These are phyloP conservation scores for Chamaea fasciata DNA, from an alignment of 2,113 vertebrate species.

Conservation along the genomic window DNA sequence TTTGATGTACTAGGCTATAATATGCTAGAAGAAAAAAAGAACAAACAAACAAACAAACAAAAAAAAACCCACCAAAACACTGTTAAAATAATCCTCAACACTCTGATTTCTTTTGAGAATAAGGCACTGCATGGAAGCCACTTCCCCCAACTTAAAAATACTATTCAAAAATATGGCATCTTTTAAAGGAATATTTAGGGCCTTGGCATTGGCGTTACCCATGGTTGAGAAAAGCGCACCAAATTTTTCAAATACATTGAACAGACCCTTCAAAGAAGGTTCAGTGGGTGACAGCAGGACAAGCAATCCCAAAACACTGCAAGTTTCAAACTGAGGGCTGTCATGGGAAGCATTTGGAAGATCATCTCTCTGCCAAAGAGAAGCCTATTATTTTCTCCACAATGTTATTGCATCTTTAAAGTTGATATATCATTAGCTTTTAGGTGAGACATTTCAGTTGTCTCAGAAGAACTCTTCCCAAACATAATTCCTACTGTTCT, in stretches of 20 bases:
- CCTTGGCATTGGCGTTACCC: neutral
- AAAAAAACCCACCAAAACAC: too few species aligned
- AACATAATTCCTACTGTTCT: neutral
- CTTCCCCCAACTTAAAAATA: neutral
- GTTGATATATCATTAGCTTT: neutral
- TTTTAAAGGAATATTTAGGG: neutral
- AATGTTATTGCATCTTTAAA: neutral
- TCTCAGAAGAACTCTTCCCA: neutral
- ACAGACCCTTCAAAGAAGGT: neutral
- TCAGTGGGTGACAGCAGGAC: neutral
- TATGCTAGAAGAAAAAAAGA: neutral
- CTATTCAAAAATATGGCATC: neutral
- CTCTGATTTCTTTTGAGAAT: neutral
- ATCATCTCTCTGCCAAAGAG: neutral
- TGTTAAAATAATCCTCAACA: neutral
- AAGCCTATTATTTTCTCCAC: neutral
- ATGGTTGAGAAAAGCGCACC: neutral
- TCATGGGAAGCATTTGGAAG: neutral
- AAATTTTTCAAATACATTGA: neutral
- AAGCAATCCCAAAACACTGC: neutral
- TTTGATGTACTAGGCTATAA: neutral
- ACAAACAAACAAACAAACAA: too few species aligned
- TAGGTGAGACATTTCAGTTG: neutral
- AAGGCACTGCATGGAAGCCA: neutral
- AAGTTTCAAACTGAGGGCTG: neutral